These are phyloP conservation scores for Phytoseiulus persimilis DNA, from an alignment of 2,888 invertebrate genomes.

Conservation along the genomic window DNA sequence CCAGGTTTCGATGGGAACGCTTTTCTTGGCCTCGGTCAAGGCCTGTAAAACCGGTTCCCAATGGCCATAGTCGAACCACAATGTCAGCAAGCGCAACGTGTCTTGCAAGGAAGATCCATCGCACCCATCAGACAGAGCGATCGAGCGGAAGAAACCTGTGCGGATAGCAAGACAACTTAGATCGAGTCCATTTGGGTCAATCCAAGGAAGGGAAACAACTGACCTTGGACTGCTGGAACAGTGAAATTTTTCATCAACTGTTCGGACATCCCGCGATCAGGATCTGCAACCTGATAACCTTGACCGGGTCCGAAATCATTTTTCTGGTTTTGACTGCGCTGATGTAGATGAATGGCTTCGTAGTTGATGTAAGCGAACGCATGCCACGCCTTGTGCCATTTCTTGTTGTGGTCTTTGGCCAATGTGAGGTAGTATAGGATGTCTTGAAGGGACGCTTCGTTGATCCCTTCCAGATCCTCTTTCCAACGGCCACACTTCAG, in stretches of 20 bases:
- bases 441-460: conserved; percentile 50
- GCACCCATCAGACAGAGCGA: conserved; percentile 73
- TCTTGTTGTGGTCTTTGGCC: conserved; percentile 73
- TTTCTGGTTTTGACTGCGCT: conserved; percentile 48
- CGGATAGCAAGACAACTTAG: background rate
- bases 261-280: conserved; percentile 43
- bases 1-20: conserved; percentile 96
- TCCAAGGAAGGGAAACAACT: background rate
- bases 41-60: conserved; percentile 87
- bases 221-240: conserved; percentile 72
- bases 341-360: conserved; percentile 71
- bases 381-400: conserved; percentile 90
- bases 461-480: conserved; percentile 68
- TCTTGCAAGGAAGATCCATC: conserved; percentile 70
- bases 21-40: conserved; percentile 77
- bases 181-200: no score
- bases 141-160: conserved; percentile 83
- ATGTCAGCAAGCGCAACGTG: conserved; percentile 80
- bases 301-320: background rate
- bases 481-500: conserved; percentile 91
- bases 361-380: conserved; percentile 97
- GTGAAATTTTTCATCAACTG: conserved; percentile 68
- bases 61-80: conserved; percentile 98
- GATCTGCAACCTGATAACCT: conserved; percentile 15
- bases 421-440: conserved; percentile 61